Evolutionary conservation across 1,140 invertebrate genomes (phyloP), one percentile per base, ranked within the genome.

Genomic region (Philopotamus ludificatus): DNA sequence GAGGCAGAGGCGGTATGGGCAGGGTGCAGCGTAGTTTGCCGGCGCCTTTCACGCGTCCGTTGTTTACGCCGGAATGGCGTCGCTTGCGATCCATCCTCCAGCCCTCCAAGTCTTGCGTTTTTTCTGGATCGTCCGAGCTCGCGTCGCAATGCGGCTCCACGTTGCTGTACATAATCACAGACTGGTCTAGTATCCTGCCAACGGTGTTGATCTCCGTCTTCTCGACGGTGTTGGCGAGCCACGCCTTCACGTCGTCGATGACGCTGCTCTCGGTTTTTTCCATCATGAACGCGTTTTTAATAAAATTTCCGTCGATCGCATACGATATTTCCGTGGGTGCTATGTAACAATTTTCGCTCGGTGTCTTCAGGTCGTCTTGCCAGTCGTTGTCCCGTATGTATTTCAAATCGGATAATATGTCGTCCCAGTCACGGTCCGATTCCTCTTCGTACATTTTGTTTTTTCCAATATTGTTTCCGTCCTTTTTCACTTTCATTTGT

Each of bases 401-500:
- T 70, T 75, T 77, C 60, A 81, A 75, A 69, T 79, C 79, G 20
- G 73, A 74, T 72, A 81, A 73, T 70, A 82, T 73, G 73, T 82
- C 77, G 72, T 82, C 81, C 73, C 78, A 81, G 61, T 82, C 81
- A 54, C 74, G 72, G 45, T 76, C 63, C 28, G 67, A 41, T 12
- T 73, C 65, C 65, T 73, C 73, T 58, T 71, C 70, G 25, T 67
- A 67, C n/a, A 70, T 54, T 15, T 70, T 47, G 10, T 68, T 54
- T 63, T 72, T 72, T 1, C 67, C 67, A 4, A 67, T 66, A 23
- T 68, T 44, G 2, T 66, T 71, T 9, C 66, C 60, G 8, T 58
- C 28, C 16, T 69, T 64, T 39, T 68, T 65, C 15, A 58, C 49
- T 26, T 63, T 63, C 16, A 57, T 66, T 25, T 65, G 60, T 41